Percentiles rank a stretch among this genome's conserved stretches.
These are phyloP conservation scores for Leguminivora glycinivorella DNA, from an alignment of 1,140 invertebrate genomes.

Conservation along the genomic window DNA sequence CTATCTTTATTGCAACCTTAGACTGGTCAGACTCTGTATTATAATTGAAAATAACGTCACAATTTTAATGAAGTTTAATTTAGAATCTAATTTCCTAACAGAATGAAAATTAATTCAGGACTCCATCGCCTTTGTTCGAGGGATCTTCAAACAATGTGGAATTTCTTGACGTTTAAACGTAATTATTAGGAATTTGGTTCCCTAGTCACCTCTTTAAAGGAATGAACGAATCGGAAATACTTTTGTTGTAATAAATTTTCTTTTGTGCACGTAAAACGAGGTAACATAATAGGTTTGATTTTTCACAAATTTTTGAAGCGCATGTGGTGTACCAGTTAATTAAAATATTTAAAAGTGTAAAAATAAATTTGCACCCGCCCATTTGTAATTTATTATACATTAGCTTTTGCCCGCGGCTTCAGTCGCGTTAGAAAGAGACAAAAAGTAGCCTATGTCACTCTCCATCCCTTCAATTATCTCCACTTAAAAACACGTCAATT, in stretches of 20 bases:
- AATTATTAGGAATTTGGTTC: conserved; percentile 17
- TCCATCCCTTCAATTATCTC: too few relatives aligned
- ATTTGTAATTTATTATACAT: too few relatives aligned
- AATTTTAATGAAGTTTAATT: conserved; percentile 18
- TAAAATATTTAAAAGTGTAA: neutral
- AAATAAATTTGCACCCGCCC: too few relatives aligned
- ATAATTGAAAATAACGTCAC: neutral
- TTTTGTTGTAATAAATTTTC: conserved; percentile 14
- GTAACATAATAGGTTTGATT: neutral
- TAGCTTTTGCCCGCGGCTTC: too few relatives aligned
- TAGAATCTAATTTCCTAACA: conserved; percentile 21
- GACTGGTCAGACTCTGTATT: too few relatives aligned
- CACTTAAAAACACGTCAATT: too few relatives aligned
- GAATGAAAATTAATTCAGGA: conserved; percentile 25
- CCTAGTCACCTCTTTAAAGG: conserved; percentile 12
- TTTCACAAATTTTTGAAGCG: neutral
- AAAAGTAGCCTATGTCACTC: too few relatives aligned
- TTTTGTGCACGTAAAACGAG: conserved; percentile 14
- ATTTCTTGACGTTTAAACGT: conserved; percentile 26
- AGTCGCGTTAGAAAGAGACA: too few relatives aligned
- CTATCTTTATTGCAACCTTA: too few relatives aligned
- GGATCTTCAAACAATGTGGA: conserved; percentile 27
- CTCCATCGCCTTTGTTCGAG: conserved; percentile 11
- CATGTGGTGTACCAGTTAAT: too few relatives aligned
- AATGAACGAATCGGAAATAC: neutral